These are phyloP conservation scores for Agriotes lineatus DNA, from an alignment of 2,888 invertebrate species.

Conservation along the genomic window DNA sequence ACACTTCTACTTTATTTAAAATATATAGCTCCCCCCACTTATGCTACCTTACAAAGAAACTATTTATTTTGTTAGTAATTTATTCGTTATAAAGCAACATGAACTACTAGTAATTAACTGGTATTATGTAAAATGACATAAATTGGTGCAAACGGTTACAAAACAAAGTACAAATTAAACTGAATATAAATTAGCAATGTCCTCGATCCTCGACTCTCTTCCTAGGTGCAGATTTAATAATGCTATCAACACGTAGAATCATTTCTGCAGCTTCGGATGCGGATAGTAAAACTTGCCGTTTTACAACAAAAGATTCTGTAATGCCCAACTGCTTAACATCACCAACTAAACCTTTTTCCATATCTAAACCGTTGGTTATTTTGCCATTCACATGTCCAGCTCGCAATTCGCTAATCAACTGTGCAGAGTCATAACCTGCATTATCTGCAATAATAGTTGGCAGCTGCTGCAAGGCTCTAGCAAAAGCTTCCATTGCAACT, in stretches of 20 bases:
- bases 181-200: slow-evolving; percentile 73
- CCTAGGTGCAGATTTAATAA: slow-evolving; percentile 92
- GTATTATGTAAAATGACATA: not conserved
- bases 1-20: too few species aligned
- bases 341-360: slow-evolving; percentile 87
- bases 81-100: too few species aligned
- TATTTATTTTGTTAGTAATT: too few species aligned
- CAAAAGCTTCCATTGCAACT: slow-evolving; percentile 96
- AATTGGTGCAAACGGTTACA: not conserved
- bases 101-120: too few species aligned
- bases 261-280: slow-evolving; percentile 98
- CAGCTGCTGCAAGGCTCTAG: slow-evolving; percentile 87
- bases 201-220: slow-evolving; percentile 89
- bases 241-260: slow-evolving; percentile 98
- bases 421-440: slow-evolving; percentile 97
- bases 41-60: too few species aligned
- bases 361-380: slow-evolving; percentile 85
- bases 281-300: slow-evolving; percentile 93
- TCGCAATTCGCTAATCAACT: slow-evolving; percentile 90
- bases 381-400: slow-evolving; percentile 88
- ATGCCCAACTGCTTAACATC: slow-evolving; percentile 94
- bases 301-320: slow-evolving; percentile 97
- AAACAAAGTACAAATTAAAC: slow-evolving; percentile 65
- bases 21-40: too few species aligned
- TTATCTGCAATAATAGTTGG: slow-evolving; percentile 98